phyloP scores from a whole-genome alignment of 2,113 vertebrate genomes.

The Oncorhynchus nerka region DNA sequence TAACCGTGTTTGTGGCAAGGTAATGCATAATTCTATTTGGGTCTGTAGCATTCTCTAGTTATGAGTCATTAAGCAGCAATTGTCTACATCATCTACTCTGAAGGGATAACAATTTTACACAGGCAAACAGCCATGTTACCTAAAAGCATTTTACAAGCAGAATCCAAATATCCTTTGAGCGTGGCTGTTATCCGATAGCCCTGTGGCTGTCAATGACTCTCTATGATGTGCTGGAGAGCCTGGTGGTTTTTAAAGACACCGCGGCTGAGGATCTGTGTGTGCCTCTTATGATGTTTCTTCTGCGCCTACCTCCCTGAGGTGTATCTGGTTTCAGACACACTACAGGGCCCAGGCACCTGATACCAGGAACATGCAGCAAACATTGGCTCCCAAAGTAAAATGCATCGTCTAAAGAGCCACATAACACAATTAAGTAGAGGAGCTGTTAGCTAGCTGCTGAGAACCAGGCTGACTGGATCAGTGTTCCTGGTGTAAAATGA shows the following conservation, averaged over 20 bases:
- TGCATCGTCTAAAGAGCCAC: slow-evolving; percentile 37
- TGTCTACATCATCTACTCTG: slow-evolving; percentile 1
- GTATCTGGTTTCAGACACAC: slow-evolving; percentile 45
- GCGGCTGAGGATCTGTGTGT: slow-evolving; percentile 12
- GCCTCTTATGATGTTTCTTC: slow-evolving; percentile 12
- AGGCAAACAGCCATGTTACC: slow-evolving; percentile 4
- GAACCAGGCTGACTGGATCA: not conserved
- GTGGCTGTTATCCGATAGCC: slow-evolving; percentile 47
- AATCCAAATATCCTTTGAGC: slow-evolving; percentile 23
- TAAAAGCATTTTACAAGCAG: slow-evolving; percentile 14
- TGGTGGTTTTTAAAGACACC: slow-evolving; percentile 58
- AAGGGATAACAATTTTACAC: slow-evolving; percentile 17
- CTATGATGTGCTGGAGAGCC: slow-evolving; percentile 19
- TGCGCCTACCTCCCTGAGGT: slow-evolving; percentile 30
- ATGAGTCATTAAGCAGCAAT: slow-evolving; percentile 37
- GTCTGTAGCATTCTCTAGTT: slow-evolving; percentile 30
- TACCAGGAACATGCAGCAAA: slow-evolving; percentile 50
- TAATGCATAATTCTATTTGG: slow-evolving; percentile 30
- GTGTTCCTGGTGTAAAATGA: slow-evolving; percentile 31
- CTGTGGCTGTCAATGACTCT: slow-evolving; percentile 39
- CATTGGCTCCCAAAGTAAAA: slow-evolving; percentile 54
- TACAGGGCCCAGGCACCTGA: slow-evolving; percentile 21
- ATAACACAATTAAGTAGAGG: slow-evolving; percentile 57
- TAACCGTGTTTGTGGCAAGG: slow-evolving; percentile 39
- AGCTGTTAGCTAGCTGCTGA: slow-evolving; percentile 13